These are phyloP conservation scores for Mycetomoellerius zeteki DNA, from an alignment of 1,140 invertebrate genomes.

Conservation along the genomic window DNA sequence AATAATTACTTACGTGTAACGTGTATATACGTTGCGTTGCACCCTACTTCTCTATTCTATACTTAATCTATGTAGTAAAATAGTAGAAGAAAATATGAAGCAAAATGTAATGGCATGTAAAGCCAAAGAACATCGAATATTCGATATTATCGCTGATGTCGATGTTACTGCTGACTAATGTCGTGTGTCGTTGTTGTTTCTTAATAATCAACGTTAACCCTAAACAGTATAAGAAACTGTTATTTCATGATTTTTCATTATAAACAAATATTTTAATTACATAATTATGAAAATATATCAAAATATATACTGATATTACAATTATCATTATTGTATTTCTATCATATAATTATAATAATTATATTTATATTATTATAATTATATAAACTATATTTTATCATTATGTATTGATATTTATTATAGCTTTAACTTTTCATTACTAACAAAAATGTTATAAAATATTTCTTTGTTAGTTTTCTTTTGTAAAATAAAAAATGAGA, in stretches of 20 bases:
- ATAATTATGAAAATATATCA: background rate
- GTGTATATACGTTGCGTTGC: constrained; percentile 32
- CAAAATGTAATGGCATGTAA: constrained; percentile 27
- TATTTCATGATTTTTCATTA: background rate
- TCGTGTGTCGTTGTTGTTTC: constrained; percentile 86
- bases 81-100: constrained; percentile 6
- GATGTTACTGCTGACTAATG: constrained; percentile 83
- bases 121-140: constrained; percentile 34
- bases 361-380: background rate
- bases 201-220: constrained; percentile 82
- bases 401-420: constrained; percentile 12
- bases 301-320: constrained; percentile 5
- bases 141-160: constrained; percentile 69
- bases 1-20: constrained; percentile 50
- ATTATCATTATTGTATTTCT: background rate
- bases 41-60: constrained; percentile 62
- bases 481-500: background rate
- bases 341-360: no score
- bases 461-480: background rate
- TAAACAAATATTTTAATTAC: background rate
- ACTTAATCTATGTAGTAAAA: constrained; percentile 57
- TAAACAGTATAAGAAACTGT: constrained; percentile 50
- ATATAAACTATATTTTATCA: background rate
- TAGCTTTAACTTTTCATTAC: background rate
- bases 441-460: background rate